Base-by-base conservation (phyloP, 2,888 invertebrate species). In the Arge pagana region DNA sequence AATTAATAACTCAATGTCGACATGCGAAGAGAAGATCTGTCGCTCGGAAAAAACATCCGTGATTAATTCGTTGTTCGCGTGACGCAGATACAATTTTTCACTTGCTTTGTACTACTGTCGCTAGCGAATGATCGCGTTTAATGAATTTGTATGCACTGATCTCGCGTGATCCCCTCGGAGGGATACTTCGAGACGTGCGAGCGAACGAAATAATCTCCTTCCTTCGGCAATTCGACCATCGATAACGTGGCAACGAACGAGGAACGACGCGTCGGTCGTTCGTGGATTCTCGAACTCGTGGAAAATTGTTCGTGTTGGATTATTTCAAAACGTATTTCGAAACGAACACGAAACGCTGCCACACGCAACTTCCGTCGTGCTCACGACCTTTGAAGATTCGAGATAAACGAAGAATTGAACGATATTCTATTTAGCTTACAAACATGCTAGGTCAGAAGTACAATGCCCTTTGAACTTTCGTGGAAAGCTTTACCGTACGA, bases 1-100 rank as follows among this genome's bases (percentile, higher is more conserved):
- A 45, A 45, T 45, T 21, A n/a, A n/a, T n/a, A n/a, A 45, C 33
- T 33, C 45, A 45, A 45, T n/a, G 24, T 45, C 33, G 45, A 45
- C 31, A 16, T 24, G 16, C 13, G 16, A 31, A 33, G 21, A 7
- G 33, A 35, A 45, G 23, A 23, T 45, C 45, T 45, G 33, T 11
- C 23, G 11, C 24, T 3, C 15, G 33, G 13, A 4, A 10, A 35
- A 31, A 21, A 45, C 31, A 45, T 23, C 24, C 11, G n/a, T 45
- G 31, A 45, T 45, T 31, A 33, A 45, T 45, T 19, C 11, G 15
- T 30, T 45, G n/a, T 4, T 24, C 40, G 24, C n/a, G 10, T 40
- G n/a, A n/a, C n/a, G n/a, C n/a, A n/a, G n/a, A n/a, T n/a, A n/a
- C n/a, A n/a, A n/a, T n/a, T n/a, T n/a, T n/a, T n/a, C n/a, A n/a